phyloP scores from a whole-genome alignment of 2,888 invertebrate genomes.

The Caenorhabditis plicata region DNA sequence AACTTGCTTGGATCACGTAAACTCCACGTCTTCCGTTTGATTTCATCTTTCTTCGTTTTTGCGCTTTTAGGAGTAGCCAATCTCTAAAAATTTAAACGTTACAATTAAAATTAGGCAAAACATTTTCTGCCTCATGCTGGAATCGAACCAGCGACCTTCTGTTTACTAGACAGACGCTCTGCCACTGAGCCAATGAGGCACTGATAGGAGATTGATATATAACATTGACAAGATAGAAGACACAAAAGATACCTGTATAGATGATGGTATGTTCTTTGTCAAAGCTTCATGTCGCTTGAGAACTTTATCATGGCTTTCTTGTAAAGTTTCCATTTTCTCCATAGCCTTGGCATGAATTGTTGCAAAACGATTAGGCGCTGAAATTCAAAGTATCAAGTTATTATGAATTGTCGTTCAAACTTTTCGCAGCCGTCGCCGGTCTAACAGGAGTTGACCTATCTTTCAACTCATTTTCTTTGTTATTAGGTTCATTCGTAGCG shows the following conservation, averaged over 20 bases:
- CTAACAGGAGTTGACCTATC: not conserved
- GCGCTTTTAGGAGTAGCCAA: constrained; percentile 30
- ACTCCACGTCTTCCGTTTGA: constrained; percentile 3
- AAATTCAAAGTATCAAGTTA: not conserved
- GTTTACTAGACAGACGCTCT: constrained; percentile 65
- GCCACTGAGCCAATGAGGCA: constrained; percentile 64
- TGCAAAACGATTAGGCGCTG: constrained; percentile 12
- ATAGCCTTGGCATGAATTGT: constrained; percentile 17
- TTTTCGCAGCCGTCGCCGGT: not conserved
- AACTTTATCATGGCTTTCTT: constrained; percentile 10
- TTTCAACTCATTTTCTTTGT: not conserved
- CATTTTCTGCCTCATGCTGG: constrained; percentile 58
- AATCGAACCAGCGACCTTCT: constrained; percentile 64
- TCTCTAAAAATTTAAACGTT: constrained; percentile 1
- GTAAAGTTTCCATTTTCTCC: constrained; percentile 20
- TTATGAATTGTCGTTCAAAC: not conserved
- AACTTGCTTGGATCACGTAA: constrained; percentile 11
- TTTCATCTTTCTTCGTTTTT: constrained; percentile 5
- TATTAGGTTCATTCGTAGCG: not conserved
- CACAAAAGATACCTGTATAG: constrained; percentile 14
- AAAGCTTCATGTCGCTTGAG: constrained; percentile 25
- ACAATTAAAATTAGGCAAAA: not conserved
- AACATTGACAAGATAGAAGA: no score
- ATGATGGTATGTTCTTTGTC: constrained; percentile 10
- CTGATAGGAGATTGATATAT: no score